Conservation (phyloP, 2,113 vertebrate genomes). For the Varanus salvator region DNA sequence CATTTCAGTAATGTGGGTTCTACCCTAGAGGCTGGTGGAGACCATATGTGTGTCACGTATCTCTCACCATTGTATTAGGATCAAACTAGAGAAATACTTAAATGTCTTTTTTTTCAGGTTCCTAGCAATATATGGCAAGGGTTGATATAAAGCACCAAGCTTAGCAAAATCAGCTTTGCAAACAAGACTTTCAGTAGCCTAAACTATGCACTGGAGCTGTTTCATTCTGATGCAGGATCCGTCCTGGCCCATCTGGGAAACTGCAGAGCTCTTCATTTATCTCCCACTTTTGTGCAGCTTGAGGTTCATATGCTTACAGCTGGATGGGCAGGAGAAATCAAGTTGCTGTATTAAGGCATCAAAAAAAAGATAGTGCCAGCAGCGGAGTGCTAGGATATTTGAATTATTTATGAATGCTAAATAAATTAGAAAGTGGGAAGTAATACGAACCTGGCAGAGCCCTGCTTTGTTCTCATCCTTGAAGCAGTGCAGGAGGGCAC, state of each 20-base stretch:
- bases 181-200: not conserved
- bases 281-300: not conserved
- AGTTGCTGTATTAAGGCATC: constrained; percentile 51
- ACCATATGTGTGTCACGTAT: no score
- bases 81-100: not conserved
- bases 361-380: constrained; percentile 46
- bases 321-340: constrained; percentile 46
- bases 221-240: not conserved
- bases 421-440: constrained; percentile 63
- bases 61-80: not conserved
- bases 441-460: constrained; percentile 45
- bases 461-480: constrained; percentile 25
- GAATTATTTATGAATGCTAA: constrained; percentile 67
- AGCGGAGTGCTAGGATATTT: constrained; percentile 54
- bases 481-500: not conserved
- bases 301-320: constrained; percentile 24
- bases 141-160: not conserved
- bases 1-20: no score
- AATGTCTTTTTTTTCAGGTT: not conserved
- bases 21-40: no score
- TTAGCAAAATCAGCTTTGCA: not conserved
- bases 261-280: not conserved
- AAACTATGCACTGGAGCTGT: not conserved
- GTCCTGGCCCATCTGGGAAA: not conserved
- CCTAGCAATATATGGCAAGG: not conserved